Evolutionary conservation across 2,113 vertebrate species (phyloP).

Genomic region (Triplophysa siluroides): DNA sequence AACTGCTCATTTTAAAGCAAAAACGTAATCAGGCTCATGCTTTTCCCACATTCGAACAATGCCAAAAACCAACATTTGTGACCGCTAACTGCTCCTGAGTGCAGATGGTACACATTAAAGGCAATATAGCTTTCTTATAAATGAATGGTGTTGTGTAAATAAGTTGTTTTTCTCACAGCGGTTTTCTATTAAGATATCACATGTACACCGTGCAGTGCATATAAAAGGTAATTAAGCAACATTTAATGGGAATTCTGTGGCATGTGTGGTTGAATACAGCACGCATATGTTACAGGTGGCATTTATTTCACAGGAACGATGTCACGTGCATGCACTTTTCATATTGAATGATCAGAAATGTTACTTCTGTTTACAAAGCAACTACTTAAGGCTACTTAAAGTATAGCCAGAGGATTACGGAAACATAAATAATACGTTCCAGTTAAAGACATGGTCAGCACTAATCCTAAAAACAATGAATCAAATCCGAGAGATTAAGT

Average conservation of each 20-base stretch:
- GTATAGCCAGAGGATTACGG: slow-evolving; percentile 7
- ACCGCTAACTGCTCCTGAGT: slow-evolving; percentile 45
- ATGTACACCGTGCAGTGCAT: slow-evolving; percentile 21
- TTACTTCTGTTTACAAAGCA: too few species aligned
- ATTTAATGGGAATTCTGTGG: slow-evolving; percentile 10
- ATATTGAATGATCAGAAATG: too few species aligned
- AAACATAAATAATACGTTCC: slow-evolving; percentile 22
- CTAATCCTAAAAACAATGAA: slow-evolving; percentile 23
- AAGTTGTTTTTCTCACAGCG: slow-evolving; percentile 54
- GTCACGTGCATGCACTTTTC: background rate
- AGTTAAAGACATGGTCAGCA: background rate
- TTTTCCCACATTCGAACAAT: slow-evolving; percentile 57
- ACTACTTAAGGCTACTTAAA: slow-evolving; percentile 11
- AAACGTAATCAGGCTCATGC: slow-evolving; percentile 8
- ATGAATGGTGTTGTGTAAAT: slow-evolving; percentile 56
- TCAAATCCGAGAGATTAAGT: slow-evolving; percentile 32
- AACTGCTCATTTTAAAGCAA: slow-evolving; percentile 38
- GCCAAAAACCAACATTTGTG: slow-evolving; percentile 32
- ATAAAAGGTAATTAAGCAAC: slow-evolving; percentile 24
- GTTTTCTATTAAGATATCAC: slow-evolving; percentile 31
- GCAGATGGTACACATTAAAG: slow-evolving; percentile 70
- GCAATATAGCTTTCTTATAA: slow-evolving; percentile 56
- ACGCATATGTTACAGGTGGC: slow-evolving; percentile 25
- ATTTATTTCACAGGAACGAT: background rate
- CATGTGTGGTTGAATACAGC: slow-evolving; percentile 19